Evolutionary conservation across 2,888 invertebrate species (phyloP), one percentile per base, ranked within the genome.

Genomic region (Eulithis prunata): DNA sequence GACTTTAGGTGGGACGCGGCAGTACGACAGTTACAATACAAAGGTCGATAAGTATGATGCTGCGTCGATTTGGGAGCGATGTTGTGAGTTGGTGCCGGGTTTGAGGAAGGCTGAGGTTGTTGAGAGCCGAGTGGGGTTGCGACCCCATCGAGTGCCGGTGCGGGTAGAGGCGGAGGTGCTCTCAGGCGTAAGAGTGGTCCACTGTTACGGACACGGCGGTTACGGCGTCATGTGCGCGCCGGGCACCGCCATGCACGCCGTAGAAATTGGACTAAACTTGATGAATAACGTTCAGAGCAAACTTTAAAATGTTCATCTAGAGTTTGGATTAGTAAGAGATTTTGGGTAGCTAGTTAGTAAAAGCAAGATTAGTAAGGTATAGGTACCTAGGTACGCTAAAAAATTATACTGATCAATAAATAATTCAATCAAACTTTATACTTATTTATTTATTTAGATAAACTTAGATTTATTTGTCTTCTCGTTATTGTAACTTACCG

Each of bases 171-270:
- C 93, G 0, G 96, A 97, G 80, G 12, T 91, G 4, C 60, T 91
- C 0, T 78, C 84, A 11, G 94, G 94, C 1, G 83, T 91, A 71
- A 91, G 84, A 71, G 94, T 98, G 43, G 96, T 99, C 6, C 99
- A 99, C 84, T 98, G 98, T 86, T 99, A 99, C 82, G 99, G 99
- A 0, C 99, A 99, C 83, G 98, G 98, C 0, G 98, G 98, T 0
- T 98, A 98, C 83, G 99, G 99, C 0, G 96, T 99, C 0, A 96
- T 97, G 67, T 95, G 97, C 46, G 96, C 97, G 5, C 98, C 98
- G 38, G 98, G 98, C 8, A 98, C 98, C 0, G 95, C 97, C 0
- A 91, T 95, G 66, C 94, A 97, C 78, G 97, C 98, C 0, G 95
- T 97, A 0, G 82, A 94, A 59, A 87, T 97, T 14, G 95, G 96